Percentiles rank a stretch among this genome's conserved stretches.
Evolutionary conservation across 2,113 vertebrate species (phyloP).

Genomic region (Camelus bactrianus): DNA sequence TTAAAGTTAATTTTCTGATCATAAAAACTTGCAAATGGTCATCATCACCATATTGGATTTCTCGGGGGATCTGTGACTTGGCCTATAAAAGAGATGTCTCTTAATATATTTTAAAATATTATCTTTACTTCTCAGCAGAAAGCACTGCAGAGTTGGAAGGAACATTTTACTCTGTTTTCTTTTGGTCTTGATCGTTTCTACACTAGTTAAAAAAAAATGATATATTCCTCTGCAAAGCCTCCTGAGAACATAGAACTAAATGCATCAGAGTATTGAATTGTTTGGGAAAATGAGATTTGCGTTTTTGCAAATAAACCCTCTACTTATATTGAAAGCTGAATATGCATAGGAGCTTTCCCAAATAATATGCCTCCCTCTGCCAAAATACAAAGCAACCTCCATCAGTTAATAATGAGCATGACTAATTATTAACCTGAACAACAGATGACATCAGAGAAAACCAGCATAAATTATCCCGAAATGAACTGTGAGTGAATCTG

Average conservation of each 20-base stretch:
- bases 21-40: conserved; percentile 40
- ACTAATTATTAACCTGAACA: conserved; percentile 80
- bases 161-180: conserved; percentile 38
- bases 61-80: conserved; percentile 9
- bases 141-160: neutral
- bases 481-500: conserved; percentile 55
- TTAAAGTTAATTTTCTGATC: conserved; percentile 52
- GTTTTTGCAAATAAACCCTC: conserved; percentile 67
- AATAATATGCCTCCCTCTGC: conserved; percentile 36
- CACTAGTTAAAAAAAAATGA: conserved; percentile 1
- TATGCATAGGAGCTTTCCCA: conserved; percentile 37
- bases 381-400: conserved; percentile 58
- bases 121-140: conserved; percentile 51
- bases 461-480: conserved; percentile 70
- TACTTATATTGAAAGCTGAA: conserved; percentile 7
- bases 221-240: conserved; percentile 21
- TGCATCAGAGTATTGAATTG: conserved; percentile 41
- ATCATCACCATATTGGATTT: neutral
- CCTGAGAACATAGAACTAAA: conserved; percentile 15
- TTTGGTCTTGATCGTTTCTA: conserved; percentile 19
- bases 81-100: conserved; percentile 24
- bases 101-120: conserved; percentile 42
- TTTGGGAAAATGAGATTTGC: conserved; percentile 48
- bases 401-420: conserved; percentile 74
- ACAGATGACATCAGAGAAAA: conserved; percentile 79